These are phyloP conservation scores for Elachura formosa DNA, from an alignment of 2,113 vertebrate species.

Conservation along the genomic window DNA sequence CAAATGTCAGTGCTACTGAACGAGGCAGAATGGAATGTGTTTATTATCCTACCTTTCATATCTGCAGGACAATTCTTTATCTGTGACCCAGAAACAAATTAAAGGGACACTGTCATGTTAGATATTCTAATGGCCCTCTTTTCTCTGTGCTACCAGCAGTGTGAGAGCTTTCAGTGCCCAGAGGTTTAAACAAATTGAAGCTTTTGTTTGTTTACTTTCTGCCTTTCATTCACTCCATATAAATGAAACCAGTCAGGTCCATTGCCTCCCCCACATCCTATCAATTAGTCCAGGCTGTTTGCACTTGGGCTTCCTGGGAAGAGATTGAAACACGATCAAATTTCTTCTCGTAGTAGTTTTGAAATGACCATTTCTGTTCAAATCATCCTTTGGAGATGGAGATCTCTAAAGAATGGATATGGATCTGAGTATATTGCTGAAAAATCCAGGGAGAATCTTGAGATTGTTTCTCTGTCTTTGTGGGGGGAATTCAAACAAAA, in stretches of 20 bases:
- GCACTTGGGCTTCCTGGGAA: neutral
- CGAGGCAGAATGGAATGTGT: neutral
- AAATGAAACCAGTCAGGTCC: neutral
- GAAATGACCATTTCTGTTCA: neutral
- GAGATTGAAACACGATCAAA: neutral
- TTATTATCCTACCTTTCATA: neutral
- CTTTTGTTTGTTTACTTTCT: constrained; percentile 1
- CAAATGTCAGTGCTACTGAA: neutral
- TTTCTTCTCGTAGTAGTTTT: neutral
- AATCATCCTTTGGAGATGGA: neutral
- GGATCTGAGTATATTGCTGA: neutral
- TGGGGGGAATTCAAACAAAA: neutral
- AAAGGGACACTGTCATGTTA: constrained; percentile 14
- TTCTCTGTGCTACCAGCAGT: neutral
- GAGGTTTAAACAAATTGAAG: constrained; percentile 19
- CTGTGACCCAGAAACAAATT: constrained; percentile 43
- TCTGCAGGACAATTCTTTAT: neutral
- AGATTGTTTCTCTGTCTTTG: neutral
- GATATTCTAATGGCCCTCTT: constrained; percentile 4
- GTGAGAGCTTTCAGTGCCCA: neutral
- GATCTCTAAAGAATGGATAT: neutral
- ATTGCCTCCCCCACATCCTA: neutral
- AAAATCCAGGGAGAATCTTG: neutral
- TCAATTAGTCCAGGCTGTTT: neutral
- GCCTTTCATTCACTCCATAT: neutral